A percentile compares a stretch with the other conserved stretches of the same genome.
These are phyloP conservation scores for Octopus sinensis DNA, from an alignment of 1,140 invertebrate genomes.

Conservation along the genomic window DNA sequence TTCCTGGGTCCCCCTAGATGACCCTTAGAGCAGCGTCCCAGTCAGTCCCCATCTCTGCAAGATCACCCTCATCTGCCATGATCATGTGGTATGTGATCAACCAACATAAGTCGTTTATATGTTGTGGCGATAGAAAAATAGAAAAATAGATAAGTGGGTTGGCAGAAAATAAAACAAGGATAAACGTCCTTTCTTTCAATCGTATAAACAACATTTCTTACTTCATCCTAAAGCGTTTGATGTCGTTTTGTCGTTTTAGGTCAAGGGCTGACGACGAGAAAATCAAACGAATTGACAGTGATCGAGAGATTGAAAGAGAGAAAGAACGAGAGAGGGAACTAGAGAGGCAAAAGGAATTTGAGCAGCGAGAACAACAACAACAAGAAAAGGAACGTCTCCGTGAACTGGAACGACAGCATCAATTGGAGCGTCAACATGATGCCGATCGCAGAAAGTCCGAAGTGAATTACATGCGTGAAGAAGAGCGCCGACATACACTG, in stretches of 20 bases:
- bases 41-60: too few relatives aligned
- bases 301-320: slow-evolving; percentile 37
- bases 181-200: too few relatives aligned
- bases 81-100: too few relatives aligned
- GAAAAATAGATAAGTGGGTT: too few relatives aligned
- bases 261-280: slow-evolving; percentile 29
- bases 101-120: too few relatives aligned
- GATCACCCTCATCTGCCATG: too few relatives aligned
- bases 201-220: too few relatives aligned
- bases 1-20: too few relatives aligned
- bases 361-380: slow-evolving; percentile 27
- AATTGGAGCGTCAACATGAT: not conserved
- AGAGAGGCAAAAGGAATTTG: slow-evolving; percentile 28
- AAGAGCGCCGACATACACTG: not conserved
- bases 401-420: slow-evolving; percentile 12
- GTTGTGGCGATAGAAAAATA: too few relatives aligned
- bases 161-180: too few relatives aligned
- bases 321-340: slow-evolving; percentile 32
- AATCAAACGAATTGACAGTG: slow-evolving; percentile 41
- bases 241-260: not conserved
- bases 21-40: too few relatives aligned
- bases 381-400: slow-evolving; percentile 21
- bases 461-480: slow-evolving; percentile 4
- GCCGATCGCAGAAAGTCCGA: not conserved
- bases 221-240: too few relatives aligned